phyloP scores from a whole-genome alignment of 1,140 invertebrate genomes.

The Coelopa frigida region DNA sequence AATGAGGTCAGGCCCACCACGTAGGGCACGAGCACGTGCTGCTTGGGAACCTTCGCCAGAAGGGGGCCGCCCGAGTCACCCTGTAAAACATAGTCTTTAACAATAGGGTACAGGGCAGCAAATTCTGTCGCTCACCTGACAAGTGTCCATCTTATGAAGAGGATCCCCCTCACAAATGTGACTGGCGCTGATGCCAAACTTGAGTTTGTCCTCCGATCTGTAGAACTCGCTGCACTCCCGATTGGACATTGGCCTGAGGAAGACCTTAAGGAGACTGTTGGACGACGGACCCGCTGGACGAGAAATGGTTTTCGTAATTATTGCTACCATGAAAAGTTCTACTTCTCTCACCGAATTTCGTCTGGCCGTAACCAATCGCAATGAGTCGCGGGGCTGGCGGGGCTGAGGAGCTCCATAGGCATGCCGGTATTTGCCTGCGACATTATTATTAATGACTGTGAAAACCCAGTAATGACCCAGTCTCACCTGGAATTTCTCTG shows the following conservation, averaged over 20 bases:
- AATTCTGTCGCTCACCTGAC: conserved; percentile 47
- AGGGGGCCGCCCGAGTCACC: conserved; percentile 64
- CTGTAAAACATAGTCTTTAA: conserved; percentile 7
- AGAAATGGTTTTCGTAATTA: background rate
- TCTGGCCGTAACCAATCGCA: conserved; percentile 26
- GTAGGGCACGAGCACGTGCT: conserved; percentile 55
- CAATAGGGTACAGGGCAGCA: background rate
- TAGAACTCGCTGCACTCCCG: conserved; percentile 13
- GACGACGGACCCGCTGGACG: conserved; percentile 21
- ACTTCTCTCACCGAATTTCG: conserved; percentile 20
- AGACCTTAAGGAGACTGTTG: conserved; percentile 17
- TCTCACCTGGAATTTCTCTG: conserved; percentile 5
- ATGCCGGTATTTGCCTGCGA: conserved; percentile 12
- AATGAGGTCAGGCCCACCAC: conserved; percentile 67
- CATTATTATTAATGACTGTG: too few species aligned
- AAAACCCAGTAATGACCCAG: too few species aligned
- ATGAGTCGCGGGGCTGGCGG: conserved; percentile 17
- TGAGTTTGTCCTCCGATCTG: conserved; percentile 13
- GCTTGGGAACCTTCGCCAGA: conserved; percentile 53
- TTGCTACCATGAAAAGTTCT: background rate
- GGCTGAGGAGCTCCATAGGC: conserved; percentile 16
- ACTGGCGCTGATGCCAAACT: conserved; percentile 10
- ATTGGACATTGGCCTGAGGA: conserved; percentile 17
- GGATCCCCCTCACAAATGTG: conserved; percentile 62
- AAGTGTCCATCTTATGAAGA: conserved; percentile 68